Base-by-base conservation (phyloP, 2,888 invertebrate species). In the Pristionchus maxplancki region DNA sequence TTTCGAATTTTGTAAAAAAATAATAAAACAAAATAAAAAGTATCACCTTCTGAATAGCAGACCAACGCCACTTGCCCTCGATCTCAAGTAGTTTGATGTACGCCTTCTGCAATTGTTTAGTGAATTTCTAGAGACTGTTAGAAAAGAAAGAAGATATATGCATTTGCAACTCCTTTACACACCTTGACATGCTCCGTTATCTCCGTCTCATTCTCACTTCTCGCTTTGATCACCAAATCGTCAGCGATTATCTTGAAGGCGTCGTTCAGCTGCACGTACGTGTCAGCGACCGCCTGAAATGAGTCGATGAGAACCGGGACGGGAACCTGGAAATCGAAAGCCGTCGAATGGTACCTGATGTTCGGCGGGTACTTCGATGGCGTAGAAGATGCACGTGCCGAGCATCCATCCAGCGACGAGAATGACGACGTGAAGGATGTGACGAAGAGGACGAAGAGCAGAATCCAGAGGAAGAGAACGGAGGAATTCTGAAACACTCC, bases 31-130 rank as follows among this genome's bases (percentile, higher is more conserved):
- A 11, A 64, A 8, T 28, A 13, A 37, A 58, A 58, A 13, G 31
- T 5, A 5, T 64, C 15, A 78, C 78, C 44, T 78, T 78, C 48
- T 78, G 78, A 28, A 78, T 78, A 2, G 78, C 44, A 0, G 78
- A 78, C 78, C 78, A 78, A 15, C 44, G 24, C 44, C 44, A 78
- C 24, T 78, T 78, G 40, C 78, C 78, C 48, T 78, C 78, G 78
- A 78, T 78, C 44, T 78, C 78, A 48, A 78, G 78, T 11, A 78
- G 44, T 20, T 78, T 78, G n/a, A 78, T 78, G 78, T 78, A 78
- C 37, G 78, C 78, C n/a, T 28, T 44, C 78, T 78, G 48, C 5
- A 48, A 78, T 1, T 5, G 4, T 24, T 44, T 44, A 44, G n/a
- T n/a, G n/a, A n/a, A 9, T 44, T 44, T 44, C 44, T 44, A 9